Base-by-base conservation (phyloP, 1,140 invertebrate genomes). In the Tribolium castaneum region DNA sequence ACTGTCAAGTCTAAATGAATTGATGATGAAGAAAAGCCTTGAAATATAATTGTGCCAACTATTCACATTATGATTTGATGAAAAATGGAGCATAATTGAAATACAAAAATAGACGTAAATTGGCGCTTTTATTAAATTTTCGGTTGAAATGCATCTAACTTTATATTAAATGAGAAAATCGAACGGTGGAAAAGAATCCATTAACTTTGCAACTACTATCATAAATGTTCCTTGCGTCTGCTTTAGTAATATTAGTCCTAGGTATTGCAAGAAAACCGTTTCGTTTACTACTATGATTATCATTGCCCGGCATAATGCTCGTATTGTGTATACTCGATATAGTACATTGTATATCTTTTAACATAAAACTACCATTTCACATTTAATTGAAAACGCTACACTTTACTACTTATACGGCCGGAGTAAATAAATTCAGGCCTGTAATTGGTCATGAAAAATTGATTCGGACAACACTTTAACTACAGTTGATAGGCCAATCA, bases 161-260 rank as follows among this genome's bases (percentile, higher is more conserved):
- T 59, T 10, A 62, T 66, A 66, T 66, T 66, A 66, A 66, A 66
- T 35, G 59, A 66, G 59, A 66, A 34, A 35, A 66, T 66, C 59
- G 59, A 66, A 66, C 30, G 14, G 59, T 66, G 59, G 59, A 35
- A 66, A 66, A 66, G 59, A 35, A 35, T 34, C 59, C 59, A 66
- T 66, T 66, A 66, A 66, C 25, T 66, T 66, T 22, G 12, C 25
- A 66, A 66, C n/a, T 35, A 35, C 10, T 30, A 14, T 35, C 59
- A 72, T 72, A 73, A 73, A 73, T 73, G 45, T 73, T 22, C 12
- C 49, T 73, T 30, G 39, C 14, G 45, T 72, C 30, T 73, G 50
- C 49, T 16, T 52, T 51, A 39, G 45, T 73, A 73, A 52, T 73
- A 73, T 54, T 54, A 73, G 52, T 45, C 39, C 39, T 45, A 45